Conservation (phyloP, 2,113 vertebrate species). For the Leptosomus discolor region DNA sequence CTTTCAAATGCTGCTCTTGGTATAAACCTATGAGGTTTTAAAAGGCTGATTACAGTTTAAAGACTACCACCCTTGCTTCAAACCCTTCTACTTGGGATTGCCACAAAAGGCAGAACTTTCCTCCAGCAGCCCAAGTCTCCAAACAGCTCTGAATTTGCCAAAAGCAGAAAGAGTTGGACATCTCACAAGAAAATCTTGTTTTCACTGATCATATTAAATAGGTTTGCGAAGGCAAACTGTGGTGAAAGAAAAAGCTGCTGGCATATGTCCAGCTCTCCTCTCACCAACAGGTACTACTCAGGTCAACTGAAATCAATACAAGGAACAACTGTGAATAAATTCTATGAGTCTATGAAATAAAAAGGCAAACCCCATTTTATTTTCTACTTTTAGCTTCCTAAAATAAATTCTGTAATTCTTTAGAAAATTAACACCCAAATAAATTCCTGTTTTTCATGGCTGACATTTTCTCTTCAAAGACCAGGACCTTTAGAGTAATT, state of each 20-base stretch:
- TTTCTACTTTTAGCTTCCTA: conserved; percentile 24
- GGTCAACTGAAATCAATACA: conserved; percentile 37
- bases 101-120: neutral
- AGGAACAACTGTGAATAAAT: conserved; percentile 19
- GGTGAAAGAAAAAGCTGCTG: conserved; percentile 51
- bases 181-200: conserved; percentile 50
- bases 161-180: neutral
- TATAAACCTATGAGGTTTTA: neutral
- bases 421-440: neutral
- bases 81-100: neutral
- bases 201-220: conserved; percentile 32
- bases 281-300: conserved; percentile 62
- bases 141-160: neutral
- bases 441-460: neutral
- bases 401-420: neutral
- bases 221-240: conserved; percentile 42
- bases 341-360: neutral
- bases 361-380: conserved; percentile 32
- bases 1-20: neutral
- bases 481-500: neutral
- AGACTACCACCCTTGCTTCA: neutral
- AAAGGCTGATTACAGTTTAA: neutral
- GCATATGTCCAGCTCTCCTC: conserved; percentile 17
- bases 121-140: neutral
- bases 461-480: conserved; percentile 8